These are phyloP conservation scores for Phenacoccus solenopsis DNA, from an alignment of 1,140 invertebrate genomes.

Conservation along the genomic window DNA sequence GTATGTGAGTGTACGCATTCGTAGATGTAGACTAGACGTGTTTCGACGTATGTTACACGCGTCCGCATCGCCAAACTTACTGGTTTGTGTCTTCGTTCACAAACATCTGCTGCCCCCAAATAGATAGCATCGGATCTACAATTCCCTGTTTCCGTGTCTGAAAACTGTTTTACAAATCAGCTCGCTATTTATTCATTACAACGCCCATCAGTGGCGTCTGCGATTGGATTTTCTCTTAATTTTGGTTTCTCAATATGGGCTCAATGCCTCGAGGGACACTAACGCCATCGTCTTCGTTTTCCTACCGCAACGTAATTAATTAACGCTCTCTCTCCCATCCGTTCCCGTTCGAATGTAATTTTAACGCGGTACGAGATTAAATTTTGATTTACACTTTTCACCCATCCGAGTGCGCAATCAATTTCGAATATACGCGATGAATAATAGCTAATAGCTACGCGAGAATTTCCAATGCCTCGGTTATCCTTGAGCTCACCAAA, in stretches of 20 bases:
- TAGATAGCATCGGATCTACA: constrained; percentile 92
- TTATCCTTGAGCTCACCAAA: too few species aligned
- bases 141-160: constrained; percentile 89
- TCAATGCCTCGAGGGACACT: too few species aligned
- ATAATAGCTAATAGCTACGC: too few species aligned
- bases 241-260: too few species aligned
- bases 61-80: constrained; percentile 50
- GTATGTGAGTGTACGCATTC: neutral
- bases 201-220: neutral
- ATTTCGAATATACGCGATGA: neutral
- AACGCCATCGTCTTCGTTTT: too few species aligned
- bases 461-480: too few species aligned
- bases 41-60: constrained; percentile 10
- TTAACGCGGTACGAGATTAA: too few species aligned
- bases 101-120: constrained; percentile 93
- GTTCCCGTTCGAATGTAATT: too few species aligned
- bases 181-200: constrained; percentile 6
- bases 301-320: neutral
- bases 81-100: constrained; percentile 89
- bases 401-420: too few species aligned
- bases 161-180: constrained; percentile 50
- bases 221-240: neutral
- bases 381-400: neutral
- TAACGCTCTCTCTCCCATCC: neutral
- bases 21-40: neutral